Conservation (phyloP, 2,113 vertebrate species). For the Steatornis caripensis region DNA sequence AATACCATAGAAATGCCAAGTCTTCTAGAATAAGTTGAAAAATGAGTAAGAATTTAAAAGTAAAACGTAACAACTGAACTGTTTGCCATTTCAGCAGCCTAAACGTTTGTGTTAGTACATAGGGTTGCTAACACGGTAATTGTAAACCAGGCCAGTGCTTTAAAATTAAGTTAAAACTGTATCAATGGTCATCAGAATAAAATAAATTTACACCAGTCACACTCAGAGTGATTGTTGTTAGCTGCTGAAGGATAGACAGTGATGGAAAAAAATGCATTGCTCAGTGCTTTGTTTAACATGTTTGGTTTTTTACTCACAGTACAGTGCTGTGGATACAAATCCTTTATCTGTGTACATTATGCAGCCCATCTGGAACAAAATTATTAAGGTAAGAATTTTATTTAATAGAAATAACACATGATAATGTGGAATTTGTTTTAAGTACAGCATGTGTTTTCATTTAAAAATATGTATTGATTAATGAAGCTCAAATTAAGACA, state of each 20-base stretch:
- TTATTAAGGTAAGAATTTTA: conserved; percentile 65
- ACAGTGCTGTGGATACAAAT: conserved; percentile 74
- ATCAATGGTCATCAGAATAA: not conserved
- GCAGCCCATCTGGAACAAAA: conserved; percentile 71
- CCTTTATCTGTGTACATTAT: conserved; percentile 70
- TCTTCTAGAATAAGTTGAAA: not conserved
- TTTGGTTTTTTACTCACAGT: conserved; percentile 48
- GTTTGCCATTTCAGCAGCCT: not conserved
- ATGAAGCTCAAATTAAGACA: not conserved
- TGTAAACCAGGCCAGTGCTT: not conserved
- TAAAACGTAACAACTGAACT: not conserved
- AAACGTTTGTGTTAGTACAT: not conserved
- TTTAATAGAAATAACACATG: not conserved
- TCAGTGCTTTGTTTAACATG: not conserved
- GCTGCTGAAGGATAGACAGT: not conserved
- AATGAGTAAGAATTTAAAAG: not conserved
- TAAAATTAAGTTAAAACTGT: not conserved
- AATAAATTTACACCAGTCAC: not conserved
- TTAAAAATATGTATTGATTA: not conserved
- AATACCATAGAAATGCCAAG: not conserved
- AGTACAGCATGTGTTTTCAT: not conserved
- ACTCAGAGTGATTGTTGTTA: not conserved
- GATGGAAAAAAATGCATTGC: not conserved
- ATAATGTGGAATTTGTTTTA: not conserved
- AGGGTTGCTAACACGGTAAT: not conserved